These are phyloP conservation scores for Rallus limicola DNA, from an alignment of 2,113 vertebrate species.

Conservation along the genomic window DNA sequence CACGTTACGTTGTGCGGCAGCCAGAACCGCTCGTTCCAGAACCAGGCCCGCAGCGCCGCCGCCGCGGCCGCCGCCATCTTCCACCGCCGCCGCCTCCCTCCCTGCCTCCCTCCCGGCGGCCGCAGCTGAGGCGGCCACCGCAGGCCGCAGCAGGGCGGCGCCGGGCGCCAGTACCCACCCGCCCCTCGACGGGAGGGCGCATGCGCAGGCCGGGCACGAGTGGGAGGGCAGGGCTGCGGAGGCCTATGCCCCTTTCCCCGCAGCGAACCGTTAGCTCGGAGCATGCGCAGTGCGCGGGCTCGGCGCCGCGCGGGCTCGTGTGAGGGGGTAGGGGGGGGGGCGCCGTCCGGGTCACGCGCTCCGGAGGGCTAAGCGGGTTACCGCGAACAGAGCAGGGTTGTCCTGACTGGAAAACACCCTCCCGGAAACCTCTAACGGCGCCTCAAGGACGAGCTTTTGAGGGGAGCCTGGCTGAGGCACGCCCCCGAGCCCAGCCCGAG, in stretches of 20 bases:
- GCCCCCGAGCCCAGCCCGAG: neutral
- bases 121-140: neutral
- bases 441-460: neutral
- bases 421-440: no score
- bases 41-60: slow-evolving; percentile 85
- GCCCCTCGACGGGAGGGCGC: neutral
- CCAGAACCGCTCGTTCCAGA: slow-evolving; percentile 97
- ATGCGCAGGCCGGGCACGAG: rapidly evolving
- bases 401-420: neutral
- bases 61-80: slow-evolving; percentile 53
- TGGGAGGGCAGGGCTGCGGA: neutral
- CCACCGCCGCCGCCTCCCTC: neutral
- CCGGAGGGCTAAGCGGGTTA: neutral
- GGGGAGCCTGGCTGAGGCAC: neutral
- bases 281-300: neutral
- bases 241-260: neutral
- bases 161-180: neutral
- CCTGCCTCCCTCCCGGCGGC: neutral
- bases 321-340: neutral
- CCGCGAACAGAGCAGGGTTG: rapidly evolving
- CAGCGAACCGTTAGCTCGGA: neutral
- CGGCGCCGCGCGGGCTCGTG: neutral
- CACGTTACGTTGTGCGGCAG: slow-evolving; percentile 94
- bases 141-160: neutral
- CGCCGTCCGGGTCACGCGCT: rapidly evolving